Percentiles rank a stretch among this genome's conserved stretches.
Evolutionary conservation across 2,113 vertebrate genomes (phyloP).

Genomic region (Oncorhynchus nerka): DNA sequence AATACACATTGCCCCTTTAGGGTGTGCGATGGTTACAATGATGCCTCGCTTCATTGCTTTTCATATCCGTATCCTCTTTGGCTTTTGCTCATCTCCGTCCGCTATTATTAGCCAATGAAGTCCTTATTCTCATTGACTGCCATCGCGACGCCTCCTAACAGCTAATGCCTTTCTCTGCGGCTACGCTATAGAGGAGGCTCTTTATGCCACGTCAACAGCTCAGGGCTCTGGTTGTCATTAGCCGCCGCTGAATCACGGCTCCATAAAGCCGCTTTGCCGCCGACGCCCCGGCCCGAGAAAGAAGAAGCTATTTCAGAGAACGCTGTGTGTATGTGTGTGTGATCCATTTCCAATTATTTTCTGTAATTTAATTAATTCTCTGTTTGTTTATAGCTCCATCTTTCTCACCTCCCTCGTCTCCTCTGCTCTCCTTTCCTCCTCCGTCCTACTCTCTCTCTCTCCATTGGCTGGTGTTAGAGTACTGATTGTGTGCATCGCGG

Average conservation of each 20-base stretch:
- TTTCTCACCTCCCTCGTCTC: neutral
- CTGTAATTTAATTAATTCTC: neutral
- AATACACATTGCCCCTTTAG: too few relatives aligned
- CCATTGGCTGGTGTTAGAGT: neutral
- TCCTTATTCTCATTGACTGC: neutral
- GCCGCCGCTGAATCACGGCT: neutral
- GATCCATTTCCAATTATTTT: neutral
- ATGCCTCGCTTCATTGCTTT: neutral
- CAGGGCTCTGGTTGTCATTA: conserved; percentile 12
- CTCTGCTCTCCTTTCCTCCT: neutral
- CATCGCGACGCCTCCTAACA: neutral
- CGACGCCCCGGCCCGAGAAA: neutral
- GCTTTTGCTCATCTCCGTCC: neutral
- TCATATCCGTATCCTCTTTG: neutral
- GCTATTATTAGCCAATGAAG: conserved; percentile 4
- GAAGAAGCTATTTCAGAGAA: neutral
- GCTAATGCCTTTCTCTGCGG: neutral
- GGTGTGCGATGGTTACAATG: too few relatives aligned
- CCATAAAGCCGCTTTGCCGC: neutral
- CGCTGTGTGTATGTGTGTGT: neutral
- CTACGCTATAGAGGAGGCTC: neutral
- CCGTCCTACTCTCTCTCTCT: neutral
- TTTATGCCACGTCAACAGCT: conserved; percentile 15
- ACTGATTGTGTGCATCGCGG: too few relatives aligned
- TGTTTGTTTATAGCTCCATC: neutral